Evolutionary conservation across 2,113 vertebrate genomes (phyloP).

Genomic region (Urocynchramus pylzowi): DNA sequence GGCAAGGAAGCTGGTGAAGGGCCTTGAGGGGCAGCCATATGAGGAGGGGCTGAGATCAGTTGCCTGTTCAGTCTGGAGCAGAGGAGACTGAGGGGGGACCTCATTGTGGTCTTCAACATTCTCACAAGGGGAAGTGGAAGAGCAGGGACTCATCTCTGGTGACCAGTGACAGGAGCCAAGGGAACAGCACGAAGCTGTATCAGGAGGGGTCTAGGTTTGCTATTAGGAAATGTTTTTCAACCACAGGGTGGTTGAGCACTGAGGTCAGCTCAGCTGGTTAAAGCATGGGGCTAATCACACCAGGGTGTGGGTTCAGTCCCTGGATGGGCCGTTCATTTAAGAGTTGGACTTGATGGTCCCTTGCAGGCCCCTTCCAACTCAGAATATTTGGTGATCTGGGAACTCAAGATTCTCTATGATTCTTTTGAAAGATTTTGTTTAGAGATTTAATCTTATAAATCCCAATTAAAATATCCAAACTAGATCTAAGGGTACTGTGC

Average conservation of each 20-base stretch:
- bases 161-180: background rate
- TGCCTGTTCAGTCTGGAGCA: background rate
- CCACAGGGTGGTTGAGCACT: background rate
- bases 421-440: background rate
- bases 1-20: background rate
- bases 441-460: background rate
- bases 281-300: background rate
- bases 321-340: background rate
- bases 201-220: background rate
- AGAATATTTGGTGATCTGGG: background rate
- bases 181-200: background rate
- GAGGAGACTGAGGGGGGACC: background rate
- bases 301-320: background rate
- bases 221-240: background rate
- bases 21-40: background rate
- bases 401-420: background rate
- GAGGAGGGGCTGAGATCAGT: background rate
- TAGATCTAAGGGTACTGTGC: background rate
- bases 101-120: background rate
- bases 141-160: background rate
- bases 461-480: background rate
- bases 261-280: background rate
- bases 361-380: background rate
- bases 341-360: background rate
- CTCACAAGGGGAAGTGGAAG: background rate